Percentiles rank a stretch among this genome's conserved stretches.
These are phyloP conservation scores for Nansenia antarctica DNA, from an alignment of 2,113 vertebrate genomes.

Conservation along the genomic window DNA sequence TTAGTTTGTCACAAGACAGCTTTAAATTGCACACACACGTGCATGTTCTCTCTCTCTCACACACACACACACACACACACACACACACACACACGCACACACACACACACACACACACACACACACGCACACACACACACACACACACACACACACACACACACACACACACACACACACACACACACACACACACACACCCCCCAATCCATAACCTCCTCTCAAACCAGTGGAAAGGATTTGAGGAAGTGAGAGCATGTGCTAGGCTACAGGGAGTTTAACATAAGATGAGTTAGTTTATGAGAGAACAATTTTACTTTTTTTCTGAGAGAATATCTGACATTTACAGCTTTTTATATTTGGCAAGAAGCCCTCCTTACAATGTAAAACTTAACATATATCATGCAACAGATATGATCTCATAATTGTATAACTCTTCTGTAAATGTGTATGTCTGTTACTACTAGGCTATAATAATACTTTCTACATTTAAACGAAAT, in stretches of 20 bases:
- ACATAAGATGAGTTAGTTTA: no score
- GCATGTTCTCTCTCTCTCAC: not conserved
- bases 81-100: no score
- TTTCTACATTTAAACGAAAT: not conserved
- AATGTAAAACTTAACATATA: not conserved
- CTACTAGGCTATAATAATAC: constrained; percentile 8
- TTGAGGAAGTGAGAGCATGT: no score
- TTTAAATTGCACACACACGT: not conserved
- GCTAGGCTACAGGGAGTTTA: no score
- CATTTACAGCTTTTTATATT: no score
- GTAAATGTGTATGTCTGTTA: not conserved
- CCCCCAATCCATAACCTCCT: no score
- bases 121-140: not conserved
- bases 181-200: no score
- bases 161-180: no score
- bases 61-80: not conserved
- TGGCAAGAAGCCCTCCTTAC: not conserved
- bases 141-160: not conserved
- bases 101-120: no score
- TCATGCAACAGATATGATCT: not conserved
- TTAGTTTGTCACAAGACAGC: not conserved
- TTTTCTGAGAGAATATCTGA: no score
- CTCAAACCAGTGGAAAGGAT: no score
- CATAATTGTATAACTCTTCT: not conserved
- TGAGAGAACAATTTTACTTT: no score